A percentile compares a stretch with the other conserved stretches of the same genome.
Evolutionary conservation across 1,140 invertebrate genomes (phyloP).

Genomic region (Mercenaria mercenaria): DNA sequence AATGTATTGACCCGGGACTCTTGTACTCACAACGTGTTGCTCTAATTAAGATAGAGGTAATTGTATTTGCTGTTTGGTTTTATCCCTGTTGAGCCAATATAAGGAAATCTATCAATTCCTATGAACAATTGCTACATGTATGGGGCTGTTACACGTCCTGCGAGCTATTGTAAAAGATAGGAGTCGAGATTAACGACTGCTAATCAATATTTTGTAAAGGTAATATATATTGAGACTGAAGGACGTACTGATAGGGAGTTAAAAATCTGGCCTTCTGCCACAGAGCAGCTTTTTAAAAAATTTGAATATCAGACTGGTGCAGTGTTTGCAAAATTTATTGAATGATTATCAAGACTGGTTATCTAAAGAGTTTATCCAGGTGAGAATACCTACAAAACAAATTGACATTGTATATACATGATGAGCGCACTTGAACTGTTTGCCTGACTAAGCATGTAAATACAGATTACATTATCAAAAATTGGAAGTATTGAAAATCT

Average conservation of each 20-base stretch:
- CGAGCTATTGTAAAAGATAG: constrained; percentile 15
- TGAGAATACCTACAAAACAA: constrained; percentile 22
- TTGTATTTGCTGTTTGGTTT: neutral
- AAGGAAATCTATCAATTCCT: neutral
- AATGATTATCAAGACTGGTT: constrained; percentile 2
- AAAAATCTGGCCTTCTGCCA: constrained; percentile 16
- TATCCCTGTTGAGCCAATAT: neutral
- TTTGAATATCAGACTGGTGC: constrained; percentile 16
- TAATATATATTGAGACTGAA: constrained; percentile 27
- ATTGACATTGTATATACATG: neutral
- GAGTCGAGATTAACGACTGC: neutral
- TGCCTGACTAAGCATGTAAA: constrained; percentile 60
- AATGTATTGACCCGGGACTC: neutral
- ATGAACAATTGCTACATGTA: neutral
- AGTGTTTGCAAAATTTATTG: constrained; percentile 12
- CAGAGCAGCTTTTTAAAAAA: neutral
- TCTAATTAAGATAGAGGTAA: neutral
- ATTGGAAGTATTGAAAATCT: constrained; percentile 41
- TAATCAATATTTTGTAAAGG: constrained; percentile 44
- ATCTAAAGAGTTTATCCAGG: constrained; percentile 16
- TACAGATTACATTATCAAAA: constrained; percentile 53
- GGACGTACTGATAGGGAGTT: neutral
- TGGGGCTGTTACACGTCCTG: neutral
- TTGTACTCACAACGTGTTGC: neutral
- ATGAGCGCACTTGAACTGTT: constrained; percentile 2